A percentile compares a stretch with the other conserved stretches of the same genome.
Evolutionary conservation across 2,888 invertebrate genomes (phyloP).

Genomic region (Cosmia trapezina): DNA sequence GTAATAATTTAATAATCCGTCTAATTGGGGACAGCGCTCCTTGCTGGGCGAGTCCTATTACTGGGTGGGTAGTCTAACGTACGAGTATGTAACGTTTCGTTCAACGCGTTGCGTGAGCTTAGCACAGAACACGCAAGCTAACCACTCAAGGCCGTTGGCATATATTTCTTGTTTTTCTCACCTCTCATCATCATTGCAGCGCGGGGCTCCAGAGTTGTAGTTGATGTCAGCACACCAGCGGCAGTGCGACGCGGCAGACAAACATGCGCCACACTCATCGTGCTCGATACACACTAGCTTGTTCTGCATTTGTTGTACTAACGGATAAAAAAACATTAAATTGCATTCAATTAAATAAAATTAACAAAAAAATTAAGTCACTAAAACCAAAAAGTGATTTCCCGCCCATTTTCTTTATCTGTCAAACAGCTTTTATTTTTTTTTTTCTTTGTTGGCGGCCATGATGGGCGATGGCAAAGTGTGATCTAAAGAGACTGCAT

Average conservation of each 20-base stretch:
- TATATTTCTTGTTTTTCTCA: slow-evolving; percentile 54
- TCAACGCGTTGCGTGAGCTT: too few relatives aligned
- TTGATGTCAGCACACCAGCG: slow-evolving; percentile 88
- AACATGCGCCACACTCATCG: slow-evolving; percentile 83
- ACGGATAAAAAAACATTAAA: background rate
- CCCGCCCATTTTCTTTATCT: background rate
- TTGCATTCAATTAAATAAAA: background rate
- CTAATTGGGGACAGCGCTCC: too few relatives aligned
- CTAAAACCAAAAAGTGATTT: background rate
- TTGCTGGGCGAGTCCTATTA: too few relatives aligned
- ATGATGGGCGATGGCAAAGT: background rate
- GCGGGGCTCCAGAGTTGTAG: slow-evolving; percentile 78
- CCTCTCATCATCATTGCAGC: slow-evolving; percentile 87
- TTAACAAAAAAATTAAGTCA: background rate
- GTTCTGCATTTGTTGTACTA: slow-evolving; percentile 80
- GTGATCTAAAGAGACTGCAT: background rate
- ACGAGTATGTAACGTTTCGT: too few relatives aligned
- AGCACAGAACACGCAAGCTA: too few relatives aligned
- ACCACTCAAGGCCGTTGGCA: too few relatives aligned
- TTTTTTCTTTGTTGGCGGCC: background rate
- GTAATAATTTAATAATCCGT: too few relatives aligned
- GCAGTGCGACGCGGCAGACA: slow-evolving; percentile 85
- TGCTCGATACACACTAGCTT: slow-evolving; percentile 85
- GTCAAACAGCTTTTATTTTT: background rate
- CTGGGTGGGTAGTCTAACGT: too few relatives aligned